These are phyloP conservation scores for Belonocnema kinseyi DNA, from an alignment of 1,140 invertebrate species.

Conservation along the genomic window DNA sequence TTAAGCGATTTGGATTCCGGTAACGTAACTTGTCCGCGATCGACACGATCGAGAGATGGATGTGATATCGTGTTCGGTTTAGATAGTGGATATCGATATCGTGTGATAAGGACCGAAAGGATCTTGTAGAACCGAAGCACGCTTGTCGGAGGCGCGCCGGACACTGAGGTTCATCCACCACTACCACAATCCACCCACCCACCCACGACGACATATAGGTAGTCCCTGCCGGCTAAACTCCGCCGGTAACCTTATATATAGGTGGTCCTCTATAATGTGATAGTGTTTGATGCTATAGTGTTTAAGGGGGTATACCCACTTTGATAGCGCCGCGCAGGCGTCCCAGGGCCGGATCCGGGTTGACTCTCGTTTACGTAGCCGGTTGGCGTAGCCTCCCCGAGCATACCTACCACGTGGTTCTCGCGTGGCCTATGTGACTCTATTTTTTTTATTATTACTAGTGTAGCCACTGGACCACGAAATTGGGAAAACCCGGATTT, in stretches of 20 bases:
- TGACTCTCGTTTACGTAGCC: slow-evolving; percentile 25
- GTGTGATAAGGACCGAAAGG: slow-evolving; percentile 45
- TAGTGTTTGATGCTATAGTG: slow-evolving; percentile 44
- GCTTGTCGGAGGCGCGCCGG: slow-evolving; percentile 74
- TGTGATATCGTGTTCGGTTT: not conserved
- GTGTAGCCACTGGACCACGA: too few relatives aligned
- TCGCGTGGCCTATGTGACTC: slow-evolving; percentile 50
- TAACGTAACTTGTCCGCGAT: not conserved
- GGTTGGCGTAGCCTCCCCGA: slow-evolving; percentile 10
- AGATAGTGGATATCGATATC: slow-evolving; percentile 29
- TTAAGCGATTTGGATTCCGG: not conserved
- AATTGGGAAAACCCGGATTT: too few relatives aligned
- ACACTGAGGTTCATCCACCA: slow-evolving; percentile 74
- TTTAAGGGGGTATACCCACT: slow-evolving; percentile 40
- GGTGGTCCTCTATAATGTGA: slow-evolving; percentile 49
- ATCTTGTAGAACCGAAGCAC: slow-evolving; percentile 66
- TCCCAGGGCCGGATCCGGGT: slow-evolving; percentile 44
- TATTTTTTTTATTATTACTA: slow-evolving; percentile 20
- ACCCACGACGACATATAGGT: slow-evolving; percentile 64
- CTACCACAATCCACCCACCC: slow-evolving; percentile 62
- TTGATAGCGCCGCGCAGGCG: slow-evolving; percentile 40
- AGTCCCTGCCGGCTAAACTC: slow-evolving; percentile 63
- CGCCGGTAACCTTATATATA: slow-evolving; percentile 59
- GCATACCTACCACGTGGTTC: slow-evolving; percentile 53
- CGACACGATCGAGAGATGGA: slow-evolving; percentile 29